Conservation (phyloP, 2,888 invertebrate species). For the Cataglyphis livida region DNA sequence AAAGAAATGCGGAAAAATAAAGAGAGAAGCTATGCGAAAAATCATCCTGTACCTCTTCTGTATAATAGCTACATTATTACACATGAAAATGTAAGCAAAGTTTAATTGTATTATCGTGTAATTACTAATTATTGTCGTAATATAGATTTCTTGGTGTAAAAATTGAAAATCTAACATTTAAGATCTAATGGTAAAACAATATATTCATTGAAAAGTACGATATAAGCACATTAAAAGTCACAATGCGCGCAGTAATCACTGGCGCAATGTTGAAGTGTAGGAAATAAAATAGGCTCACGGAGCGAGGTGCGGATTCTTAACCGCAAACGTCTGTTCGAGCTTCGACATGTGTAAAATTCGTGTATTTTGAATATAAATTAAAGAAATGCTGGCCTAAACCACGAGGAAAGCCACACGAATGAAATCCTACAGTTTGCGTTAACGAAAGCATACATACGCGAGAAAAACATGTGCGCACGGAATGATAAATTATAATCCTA, state of each 20-base stretch:
- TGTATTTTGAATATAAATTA: conserved; percentile 81
- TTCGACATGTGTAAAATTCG: conserved; percentile 69
- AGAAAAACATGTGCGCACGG: conserved; percentile 60
- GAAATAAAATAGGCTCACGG: conserved; percentile 70
- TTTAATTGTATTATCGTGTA: conserved; percentile 84
- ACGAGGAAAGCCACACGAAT: conserved; percentile 66
- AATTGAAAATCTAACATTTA: conserved; percentile 82
- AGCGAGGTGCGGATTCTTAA: conserved; percentile 68
- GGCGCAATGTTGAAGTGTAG: conserved; percentile 66
- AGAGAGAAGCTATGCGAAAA: conserved; percentile 65
- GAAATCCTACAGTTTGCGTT: conserved; percentile 58
- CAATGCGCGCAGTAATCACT: conserved; percentile 62
- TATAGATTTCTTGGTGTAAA: conserved; percentile 84
- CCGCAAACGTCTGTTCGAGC: conserved; percentile 53
- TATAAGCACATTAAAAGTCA: conserved; percentile 73
- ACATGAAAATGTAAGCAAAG: conserved; percentile 78
- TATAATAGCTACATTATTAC: conserved; percentile 83
- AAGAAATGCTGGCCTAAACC: conserved; percentile 78
- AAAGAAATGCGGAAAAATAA: conserved; percentile 58
- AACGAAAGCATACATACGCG: conserved; percentile 65
- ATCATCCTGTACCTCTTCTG: conserved; percentile 83
- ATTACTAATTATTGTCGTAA: conserved; percentile 85
- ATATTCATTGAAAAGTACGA: conserved; percentile 75
- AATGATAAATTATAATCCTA: conserved; percentile 61
- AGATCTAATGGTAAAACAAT: conserved; percentile 80